phyloP scores from a whole-genome alignment of 2,113 vertebrate genomes.

The Misgurnus anguillicaudatus region DNA sequence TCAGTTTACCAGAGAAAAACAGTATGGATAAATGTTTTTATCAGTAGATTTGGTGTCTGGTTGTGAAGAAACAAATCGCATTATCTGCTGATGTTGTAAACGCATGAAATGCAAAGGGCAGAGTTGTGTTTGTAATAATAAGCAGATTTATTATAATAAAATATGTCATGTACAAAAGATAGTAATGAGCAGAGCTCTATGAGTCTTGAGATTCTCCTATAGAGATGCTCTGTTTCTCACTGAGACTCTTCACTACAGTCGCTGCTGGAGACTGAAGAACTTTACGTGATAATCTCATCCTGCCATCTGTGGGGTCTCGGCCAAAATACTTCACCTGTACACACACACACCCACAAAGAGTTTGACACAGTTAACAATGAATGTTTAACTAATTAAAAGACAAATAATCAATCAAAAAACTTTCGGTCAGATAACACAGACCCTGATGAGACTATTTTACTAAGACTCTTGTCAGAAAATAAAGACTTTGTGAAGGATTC shows the following conservation, averaged over 20 bases:
- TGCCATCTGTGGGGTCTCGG: conserved; percentile 92
- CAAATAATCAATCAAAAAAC: too few relatives aligned
- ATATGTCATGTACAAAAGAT: background rate
- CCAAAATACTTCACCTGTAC: conserved; percentile 95
- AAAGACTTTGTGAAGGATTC: too few relatives aligned
- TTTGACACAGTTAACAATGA: too few relatives aligned
- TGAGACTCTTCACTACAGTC: conserved; percentile 80
- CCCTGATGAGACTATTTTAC: too few relatives aligned
- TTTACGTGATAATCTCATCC: conserved; percentile 96
- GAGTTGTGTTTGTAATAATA: background rate
- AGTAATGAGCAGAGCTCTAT: conserved; percentile 40
- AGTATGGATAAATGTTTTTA: too few relatives aligned
- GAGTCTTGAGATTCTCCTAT: conserved; percentile 67
- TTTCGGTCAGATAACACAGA: too few relatives aligned
- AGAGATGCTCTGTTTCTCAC: conserved; percentile 86
- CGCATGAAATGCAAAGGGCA: background rate
- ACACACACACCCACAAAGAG: background rate
- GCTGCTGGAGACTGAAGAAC: conserved; percentile 87
- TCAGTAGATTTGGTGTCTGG: too few relatives aligned
- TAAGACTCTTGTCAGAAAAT: too few relatives aligned
- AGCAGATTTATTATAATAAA: background rate
- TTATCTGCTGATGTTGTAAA: background rate
- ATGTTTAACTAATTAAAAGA: too few relatives aligned
- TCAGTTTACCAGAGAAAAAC: too few relatives aligned
- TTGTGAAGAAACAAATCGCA: too few relatives aligned